These are phyloP conservation scores for Sinonovacula constricta DNA, from an alignment of 1,140 invertebrate species.

Conservation along the genomic window DNA sequence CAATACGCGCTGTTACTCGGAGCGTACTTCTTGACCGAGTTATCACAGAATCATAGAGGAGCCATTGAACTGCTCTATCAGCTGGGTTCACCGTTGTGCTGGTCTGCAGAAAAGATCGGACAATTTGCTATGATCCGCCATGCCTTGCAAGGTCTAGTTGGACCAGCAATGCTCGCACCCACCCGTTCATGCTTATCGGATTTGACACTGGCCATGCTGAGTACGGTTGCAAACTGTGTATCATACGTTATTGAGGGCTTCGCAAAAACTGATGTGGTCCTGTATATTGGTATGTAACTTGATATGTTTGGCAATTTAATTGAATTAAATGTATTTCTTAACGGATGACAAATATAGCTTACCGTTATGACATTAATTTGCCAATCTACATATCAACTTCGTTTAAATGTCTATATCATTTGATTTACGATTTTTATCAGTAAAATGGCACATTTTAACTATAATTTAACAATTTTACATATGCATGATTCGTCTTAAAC, in stretches of 20 bases:
- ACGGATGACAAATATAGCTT: too few species aligned
- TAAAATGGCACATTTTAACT: too few species aligned
- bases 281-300: conserved; percentile 44
- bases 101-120: conserved; percentile 31
- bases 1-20: conserved; percentile 24
- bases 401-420: too few species aligned
- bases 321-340: too few species aligned
- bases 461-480: too few species aligned
- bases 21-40: conserved; percentile 15
- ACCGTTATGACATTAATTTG: too few species aligned
- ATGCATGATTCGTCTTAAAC: too few species aligned
- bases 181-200: conserved; percentile 27
- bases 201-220: conserved; percentile 9
- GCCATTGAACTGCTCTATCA: conserved; percentile 41
- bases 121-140: conserved; percentile 6
- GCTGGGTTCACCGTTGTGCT: conserved; percentile 45
- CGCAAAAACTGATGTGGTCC: conserved; percentile 19
- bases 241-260: conserved; percentile 33
- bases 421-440: too few species aligned
- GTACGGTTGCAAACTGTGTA: neutral
- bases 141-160: conserved; percentile 2
- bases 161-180: neutral
- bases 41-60: neutral
- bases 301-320: too few species aligned
- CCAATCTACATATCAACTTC: too few species aligned